Conservation (phyloP, 1,140 invertebrate genomes). For the Caenorhabditis inopinata region DNA sequence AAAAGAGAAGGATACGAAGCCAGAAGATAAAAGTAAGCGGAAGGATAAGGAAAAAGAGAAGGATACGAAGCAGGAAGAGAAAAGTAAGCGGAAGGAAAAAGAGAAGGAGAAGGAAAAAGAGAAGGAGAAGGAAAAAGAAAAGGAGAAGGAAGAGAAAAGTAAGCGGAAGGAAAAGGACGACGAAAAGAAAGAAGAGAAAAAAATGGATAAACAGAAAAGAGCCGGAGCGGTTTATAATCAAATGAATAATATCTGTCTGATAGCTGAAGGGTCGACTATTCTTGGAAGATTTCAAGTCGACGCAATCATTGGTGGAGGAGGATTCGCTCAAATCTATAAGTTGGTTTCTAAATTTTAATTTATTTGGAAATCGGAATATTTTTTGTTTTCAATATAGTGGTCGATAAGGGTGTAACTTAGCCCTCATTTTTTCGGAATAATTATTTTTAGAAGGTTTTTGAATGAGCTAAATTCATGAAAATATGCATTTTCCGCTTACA, state of each 20-base stretch:
- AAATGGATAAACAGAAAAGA: neutral
- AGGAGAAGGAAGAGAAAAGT: neutral
- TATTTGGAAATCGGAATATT: no score
- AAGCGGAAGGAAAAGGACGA: neutral
- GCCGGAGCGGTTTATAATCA: constrained; percentile 22
- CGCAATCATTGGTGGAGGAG: constrained; percentile 1
- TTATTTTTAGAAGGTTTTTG: no score
- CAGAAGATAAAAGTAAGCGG: constrained; percentile 28
- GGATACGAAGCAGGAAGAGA: neutral
- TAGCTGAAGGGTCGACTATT: neutral
- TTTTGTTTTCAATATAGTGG: neutral
- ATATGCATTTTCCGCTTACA: no score
- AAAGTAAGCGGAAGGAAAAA: neutral
- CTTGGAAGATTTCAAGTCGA: neutral
- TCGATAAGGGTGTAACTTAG: no score
- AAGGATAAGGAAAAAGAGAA: constrained; percentile 8
- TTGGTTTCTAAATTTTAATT: neutral
- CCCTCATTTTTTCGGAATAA: no score
- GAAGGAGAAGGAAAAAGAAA: neutral
- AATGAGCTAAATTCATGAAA: no score
- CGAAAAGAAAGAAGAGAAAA: neutral
- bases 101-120: neutral
- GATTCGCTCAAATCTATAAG: constrained; percentile 20
- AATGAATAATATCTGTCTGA: neutral
- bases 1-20: neutral